Evolutionary conservation across 2,888 invertebrate species (phyloP), one percentile per base, ranked within the genome.

Genomic region (Deladenus siricidicola): DNA sequence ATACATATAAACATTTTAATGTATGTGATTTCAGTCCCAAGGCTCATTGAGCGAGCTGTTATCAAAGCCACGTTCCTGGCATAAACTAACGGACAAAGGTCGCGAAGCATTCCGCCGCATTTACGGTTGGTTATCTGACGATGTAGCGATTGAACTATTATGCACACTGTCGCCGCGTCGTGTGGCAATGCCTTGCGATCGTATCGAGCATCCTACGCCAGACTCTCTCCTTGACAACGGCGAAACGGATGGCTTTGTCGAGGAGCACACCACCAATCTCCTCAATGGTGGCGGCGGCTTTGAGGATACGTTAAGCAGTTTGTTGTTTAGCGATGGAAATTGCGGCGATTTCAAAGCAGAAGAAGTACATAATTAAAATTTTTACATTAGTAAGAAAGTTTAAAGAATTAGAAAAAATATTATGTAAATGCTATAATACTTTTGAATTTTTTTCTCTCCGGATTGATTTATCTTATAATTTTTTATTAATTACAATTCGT

Each of bases 51-150:
- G 92, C 69, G 98, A 98, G 83, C 84, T 98, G 76, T 85, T 98
- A 66, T 94, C 94, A 72, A 98, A 98, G 81, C 98, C 98, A 58
- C 94, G 98, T 81, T 93, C 93, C 17, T 98, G 98, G 98, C 93
- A 94, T 83, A 96, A 96, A 83, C 84, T 98, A 79, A 98, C 98
- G 61, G 98, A 98, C 83, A 98, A 98, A 82, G 98, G 98, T 39
- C 85, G 96, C 58, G 98, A 98, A 84, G 94, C 94, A 75, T 98
- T 98, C 83, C 85, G 98, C 79, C 94, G 96, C 83, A 98, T 98
- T 92, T 92, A 94, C 83, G 91, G 91, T 77, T 98, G 98, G 98
- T 91, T 94, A 71, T 89, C 89, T 81, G 96, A 96, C 83, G 93
- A 94, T 80, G 88, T 89, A 78, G 93, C 96, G 78, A 90, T 98